Percentiles rank a stretch among this genome's conserved stretches.
Conservation (phyloP, 2,888 invertebrate species). For the Cosmopolites sordidus region DNA sequence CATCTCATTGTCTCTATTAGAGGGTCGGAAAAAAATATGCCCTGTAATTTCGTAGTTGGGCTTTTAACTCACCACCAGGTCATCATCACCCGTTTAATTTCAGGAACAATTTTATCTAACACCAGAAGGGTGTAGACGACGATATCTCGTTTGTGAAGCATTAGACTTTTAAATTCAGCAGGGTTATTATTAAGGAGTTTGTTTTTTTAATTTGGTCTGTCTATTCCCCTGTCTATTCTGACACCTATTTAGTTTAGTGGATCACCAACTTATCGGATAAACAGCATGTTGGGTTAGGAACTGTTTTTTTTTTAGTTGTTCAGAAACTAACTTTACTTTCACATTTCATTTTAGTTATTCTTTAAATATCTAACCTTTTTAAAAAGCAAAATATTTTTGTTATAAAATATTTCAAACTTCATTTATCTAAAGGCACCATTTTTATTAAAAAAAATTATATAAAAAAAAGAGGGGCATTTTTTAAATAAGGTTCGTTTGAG, state of each 20-base stretch:
- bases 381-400: no score
- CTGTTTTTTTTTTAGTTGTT: no score
- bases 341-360: no score
- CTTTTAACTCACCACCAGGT: constrained; percentile 24
- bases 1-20: constrained; percentile 25
- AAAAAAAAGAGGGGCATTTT: no score
- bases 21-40: constrained; percentile 25
- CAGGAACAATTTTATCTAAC: constrained; percentile 26
- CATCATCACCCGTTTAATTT: constrained; percentile 14
- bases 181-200: neutral
- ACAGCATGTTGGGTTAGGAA: no score
- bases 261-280: no score
- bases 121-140: constrained; percentile 23
- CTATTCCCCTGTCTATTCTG: neutral
- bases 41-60: constrained; percentile 28
- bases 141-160: neutral
- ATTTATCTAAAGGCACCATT: no score
- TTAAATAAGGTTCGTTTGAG: no score
- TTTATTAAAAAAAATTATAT: no score
- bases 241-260: neutral
- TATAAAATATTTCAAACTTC: no score
- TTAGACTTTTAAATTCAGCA: constrained; percentile 3
- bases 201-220: neutral
- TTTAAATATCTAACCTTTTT: no score
- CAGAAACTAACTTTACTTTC: no score